Evolutionary conservation across 2,888 invertebrate genomes (phyloP), one percentile per base, ranked within the genome.

Genomic region (Psylliodes chrysocephalus): DNA sequence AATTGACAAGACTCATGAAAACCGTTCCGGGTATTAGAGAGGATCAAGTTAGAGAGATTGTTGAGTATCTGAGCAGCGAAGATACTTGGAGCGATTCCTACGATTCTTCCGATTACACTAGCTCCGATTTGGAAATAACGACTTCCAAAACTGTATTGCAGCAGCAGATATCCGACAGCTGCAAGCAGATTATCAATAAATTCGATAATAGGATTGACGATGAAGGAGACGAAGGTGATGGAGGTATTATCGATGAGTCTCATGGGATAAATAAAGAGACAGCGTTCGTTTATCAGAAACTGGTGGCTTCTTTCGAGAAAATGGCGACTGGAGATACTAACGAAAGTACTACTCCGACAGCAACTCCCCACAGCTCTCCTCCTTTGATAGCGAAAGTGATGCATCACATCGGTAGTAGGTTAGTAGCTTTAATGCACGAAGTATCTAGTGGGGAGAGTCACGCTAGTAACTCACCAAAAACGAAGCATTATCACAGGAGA

Each of bases 11-110:
- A 63, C 83, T 95, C 71, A 95, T 95, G 95, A 94, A 95, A 85
- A 94, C 94, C 0, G 95, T 95, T 42, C 95, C 95, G 0, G 95
- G 95, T 19, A 93, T 95, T 71, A 87, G 94, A 65, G 95, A 94
- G 76, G 94, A 94, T 72, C 94, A 95, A 82, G 95, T 95, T 35
- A 89, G 92, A 17, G 95, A 95, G 83, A 94, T 95, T 59, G 95
- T 96, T 0, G 95, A 95, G 82, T 95, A 95, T 80, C 83, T 95
- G 67, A 95, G 94, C 71, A 94, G 94, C 71, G 95, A 95, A 78
- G 95, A 95, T 77, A 93, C 95, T 2, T 95, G 94, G 94, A 95
- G 94, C 70, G 95, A 95, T 81, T 95, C 94, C 0, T 95, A 94
- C 77, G 95, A 95, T 79, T 94, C 94, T 1, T 94, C 94, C 0